These are phyloP conservation scores for Cyclophora albipunctata DNA, from an alignment of 2,888 invertebrate species.

Conservation along the genomic window DNA sequence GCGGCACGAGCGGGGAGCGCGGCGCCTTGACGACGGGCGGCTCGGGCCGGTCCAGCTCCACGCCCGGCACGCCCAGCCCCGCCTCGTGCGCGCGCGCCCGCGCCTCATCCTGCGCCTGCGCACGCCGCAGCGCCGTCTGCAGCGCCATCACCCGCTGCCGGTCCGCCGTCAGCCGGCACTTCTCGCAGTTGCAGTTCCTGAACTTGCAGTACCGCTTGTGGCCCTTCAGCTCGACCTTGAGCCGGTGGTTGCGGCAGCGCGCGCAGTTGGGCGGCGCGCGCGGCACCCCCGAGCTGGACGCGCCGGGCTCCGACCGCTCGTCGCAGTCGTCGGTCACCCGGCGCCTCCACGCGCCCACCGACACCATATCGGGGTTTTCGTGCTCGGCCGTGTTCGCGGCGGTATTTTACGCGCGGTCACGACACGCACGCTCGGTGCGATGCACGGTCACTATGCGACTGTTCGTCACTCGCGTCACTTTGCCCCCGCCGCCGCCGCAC, in stretches of 20 bases:
- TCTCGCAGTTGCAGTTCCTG: conserved; percentile 88
- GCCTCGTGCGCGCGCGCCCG: conserved; percentile 63
- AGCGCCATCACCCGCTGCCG: conserved; percentile 92
- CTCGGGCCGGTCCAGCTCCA: conserved; percentile 67
- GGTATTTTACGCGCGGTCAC: background rate
- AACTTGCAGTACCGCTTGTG: conserved; percentile 94
- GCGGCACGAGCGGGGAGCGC: conserved; percentile 49
- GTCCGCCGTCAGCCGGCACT: conserved; percentile 90
- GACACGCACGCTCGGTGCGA: conserved; percentile 22
- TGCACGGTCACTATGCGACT: conserved; percentile 65
- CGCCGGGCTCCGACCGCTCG: conserved; percentile 65
- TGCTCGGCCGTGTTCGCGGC: conserved; percentile 48
- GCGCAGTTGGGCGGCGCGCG: conserved; percentile 94
- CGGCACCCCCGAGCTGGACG: conserved; percentile 76
- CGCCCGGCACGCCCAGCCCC: conserved; percentile 53
- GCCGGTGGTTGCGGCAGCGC: conserved; percentile 92
- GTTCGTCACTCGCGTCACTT: conserved; percentile 41
- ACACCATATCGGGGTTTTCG: conserved; percentile 55
- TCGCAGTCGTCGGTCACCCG: conserved; percentile 66
- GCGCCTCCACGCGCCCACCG: conserved; percentile 67
- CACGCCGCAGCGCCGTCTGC: conserved; percentile 88
- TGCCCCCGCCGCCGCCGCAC: conserved; percentile 38
- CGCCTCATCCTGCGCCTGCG: conserved; percentile 90
- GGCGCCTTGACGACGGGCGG: conserved; percentile 64
- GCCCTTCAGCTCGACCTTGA: conserved; percentile 90